A percentile compares a stretch with the other conserved stretches of the same genome.
Conservation (phyloP, 2,888 invertebrate genomes). For the Drosophila hamatofila region DNA sequence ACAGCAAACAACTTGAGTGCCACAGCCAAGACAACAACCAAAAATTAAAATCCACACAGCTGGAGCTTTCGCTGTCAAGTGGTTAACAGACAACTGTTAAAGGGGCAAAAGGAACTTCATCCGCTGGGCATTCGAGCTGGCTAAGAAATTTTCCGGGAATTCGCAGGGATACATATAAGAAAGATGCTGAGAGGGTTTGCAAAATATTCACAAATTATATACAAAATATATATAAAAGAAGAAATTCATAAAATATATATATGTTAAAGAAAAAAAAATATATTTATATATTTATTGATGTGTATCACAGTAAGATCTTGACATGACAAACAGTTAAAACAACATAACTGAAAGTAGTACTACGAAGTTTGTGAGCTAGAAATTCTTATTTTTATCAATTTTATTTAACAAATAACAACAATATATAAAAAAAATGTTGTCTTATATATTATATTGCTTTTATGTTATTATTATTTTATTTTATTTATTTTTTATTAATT, state of each 20-base stretch:
- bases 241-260: not conserved
- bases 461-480: too few species aligned
- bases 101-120: not conserved
- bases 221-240: not conserved
- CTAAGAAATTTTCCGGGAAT: slow-evolving; percentile 45
- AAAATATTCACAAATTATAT: slow-evolving; percentile 18
- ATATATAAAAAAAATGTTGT: not conserved
- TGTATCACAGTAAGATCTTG: slow-evolving; percentile 3
- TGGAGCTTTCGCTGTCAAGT: slow-evolving; percentile 8
- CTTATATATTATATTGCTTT: too few species aligned
- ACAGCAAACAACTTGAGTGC: slow-evolving; percentile 56
- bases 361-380: too few species aligned
- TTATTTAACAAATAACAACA: not conserved
- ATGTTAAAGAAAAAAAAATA: not conserved
- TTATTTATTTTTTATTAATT: too few species aligned
- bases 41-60: slow-evolving; percentile 48
- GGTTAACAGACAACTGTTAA: slow-evolving; percentile 20
- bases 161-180: slow-evolving; percentile 72
- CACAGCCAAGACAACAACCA: slow-evolving; percentile 61
- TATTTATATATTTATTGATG: not conserved
- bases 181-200: slow-evolving; percentile 23
- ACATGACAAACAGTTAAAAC: not conserved
- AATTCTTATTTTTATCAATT: not conserved
- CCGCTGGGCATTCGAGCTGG: slow-evolving; percentile 9
- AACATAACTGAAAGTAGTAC: not conserved